A percentile compares a stretch with the other conserved stretches of the same genome.
phyloP scores from a whole-genome alignment of 2,888 invertebrate genomes.

The Lochmaea capreae region DNA sequence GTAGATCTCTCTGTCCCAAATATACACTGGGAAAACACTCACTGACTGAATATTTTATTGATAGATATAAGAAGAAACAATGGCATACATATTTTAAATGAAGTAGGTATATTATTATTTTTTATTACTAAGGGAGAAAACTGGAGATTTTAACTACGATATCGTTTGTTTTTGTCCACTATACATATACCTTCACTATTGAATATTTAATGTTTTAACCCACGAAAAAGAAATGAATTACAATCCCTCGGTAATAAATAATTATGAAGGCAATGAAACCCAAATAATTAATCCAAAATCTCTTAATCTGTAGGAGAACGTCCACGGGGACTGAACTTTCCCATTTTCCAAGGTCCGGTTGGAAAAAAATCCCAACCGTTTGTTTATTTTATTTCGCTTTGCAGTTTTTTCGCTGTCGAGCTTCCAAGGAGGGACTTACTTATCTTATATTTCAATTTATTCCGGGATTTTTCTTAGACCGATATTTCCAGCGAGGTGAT shows the following conservation, averaged over 20 bases:
- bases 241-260: not conserved
- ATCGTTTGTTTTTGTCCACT: too few species aligned
- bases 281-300: not conserved
- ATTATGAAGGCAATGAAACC: not conserved
- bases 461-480: not conserved
- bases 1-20: not conserved
- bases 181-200: not conserved
- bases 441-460: constrained; percentile 5
- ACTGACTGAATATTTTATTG: too few species aligned
- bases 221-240: not conserved
- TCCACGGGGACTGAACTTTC: constrained; percentile 1
- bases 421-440: not conserved
- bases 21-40: not conserved
- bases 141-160: too few species aligned
- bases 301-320: not conserved
- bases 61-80: too few species aligned
- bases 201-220: not conserved
- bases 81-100: too few species aligned
- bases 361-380: not conserved
- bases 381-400: not conserved
- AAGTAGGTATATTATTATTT: too few species aligned
- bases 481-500: not conserved
- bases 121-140: too few species aligned
- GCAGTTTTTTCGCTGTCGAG: not conserved
- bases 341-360: not conserved